A percentile compares a stretch with the other conserved stretches of the same genome.
Evolutionary conservation across 2,113 vertebrate species (phyloP).

Genomic region (Alectura lathami): DNA sequence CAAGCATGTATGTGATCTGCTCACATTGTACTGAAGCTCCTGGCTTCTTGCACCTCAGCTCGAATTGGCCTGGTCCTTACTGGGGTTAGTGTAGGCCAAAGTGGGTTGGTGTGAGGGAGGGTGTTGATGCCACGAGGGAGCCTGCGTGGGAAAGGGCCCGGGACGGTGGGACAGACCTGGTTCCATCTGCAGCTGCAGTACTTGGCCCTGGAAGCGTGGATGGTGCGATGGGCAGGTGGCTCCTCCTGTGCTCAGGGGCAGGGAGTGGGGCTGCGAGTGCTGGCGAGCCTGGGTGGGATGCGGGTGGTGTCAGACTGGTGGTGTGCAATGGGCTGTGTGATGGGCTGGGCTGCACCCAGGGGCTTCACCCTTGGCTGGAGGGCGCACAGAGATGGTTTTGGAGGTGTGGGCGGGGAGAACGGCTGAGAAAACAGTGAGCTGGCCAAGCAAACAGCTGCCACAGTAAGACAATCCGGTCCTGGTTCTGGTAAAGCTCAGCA

Average conservation of each 20-base stretch:
- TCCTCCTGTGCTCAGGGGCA: background rate
- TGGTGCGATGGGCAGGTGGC: background rate
- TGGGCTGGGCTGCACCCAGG: background rate
- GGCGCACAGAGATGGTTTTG: background rate
- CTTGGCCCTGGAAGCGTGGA: background rate
- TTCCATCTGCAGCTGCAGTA: background rate
- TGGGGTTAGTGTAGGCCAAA: background rate
- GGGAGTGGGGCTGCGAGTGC: background rate
- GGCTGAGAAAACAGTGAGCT: constrained; percentile 16
- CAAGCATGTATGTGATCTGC: accelerated
- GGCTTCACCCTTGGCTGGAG: background rate
- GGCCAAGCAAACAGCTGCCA: background rate
- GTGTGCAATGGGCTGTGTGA: accelerated
- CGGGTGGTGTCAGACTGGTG: background rate
- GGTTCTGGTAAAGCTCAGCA: constrained; percentile 39
- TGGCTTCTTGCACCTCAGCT: background rate
- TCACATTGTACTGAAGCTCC: background rate
- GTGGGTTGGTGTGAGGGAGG: background rate
- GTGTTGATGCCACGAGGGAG: accelerated
- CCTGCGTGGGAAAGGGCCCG: accelerated
- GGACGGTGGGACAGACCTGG: background rate
- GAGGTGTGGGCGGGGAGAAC: background rate
- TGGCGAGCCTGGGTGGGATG: background rate
- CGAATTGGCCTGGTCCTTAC: background rate
- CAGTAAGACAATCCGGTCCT: background rate